A percentile compares a stretch with the other conserved stretches of the same genome.
Evolutionary conservation across 2,888 invertebrate genomes (phyloP).

Genomic region (Apoderus coryli): DNA sequence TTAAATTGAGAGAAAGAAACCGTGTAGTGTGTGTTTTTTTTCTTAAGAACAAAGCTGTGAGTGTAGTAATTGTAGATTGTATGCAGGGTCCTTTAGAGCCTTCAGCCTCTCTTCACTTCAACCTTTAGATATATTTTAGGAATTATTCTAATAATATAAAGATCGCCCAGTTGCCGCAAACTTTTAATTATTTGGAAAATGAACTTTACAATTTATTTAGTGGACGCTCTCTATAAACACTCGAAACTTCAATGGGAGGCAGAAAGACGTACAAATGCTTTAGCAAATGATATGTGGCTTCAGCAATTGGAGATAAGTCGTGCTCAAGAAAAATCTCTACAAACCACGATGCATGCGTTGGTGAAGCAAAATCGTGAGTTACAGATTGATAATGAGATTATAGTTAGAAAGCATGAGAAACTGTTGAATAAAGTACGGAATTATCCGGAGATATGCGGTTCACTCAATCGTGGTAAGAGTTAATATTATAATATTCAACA

Average conservation of each 20-base stretch:
- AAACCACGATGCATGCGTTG: constrained; percentile 22
- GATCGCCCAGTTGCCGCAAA: too few species aligned
- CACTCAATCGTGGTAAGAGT: not conserved
- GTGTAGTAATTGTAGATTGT: too few species aligned
- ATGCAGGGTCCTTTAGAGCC: too few species aligned
- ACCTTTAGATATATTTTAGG: too few species aligned
- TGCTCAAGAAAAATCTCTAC: constrained; percentile 22
- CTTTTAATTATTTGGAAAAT: too few species aligned
- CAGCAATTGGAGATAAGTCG: constrained; percentile 24
- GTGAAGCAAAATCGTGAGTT: constrained; percentile 26
- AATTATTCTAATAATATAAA: too few species aligned
- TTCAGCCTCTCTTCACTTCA: too few species aligned
- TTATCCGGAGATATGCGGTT: constrained; percentile 9
- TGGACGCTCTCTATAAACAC: constrained; percentile 20
- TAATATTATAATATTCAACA: too few species aligned
- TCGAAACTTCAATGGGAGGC: constrained; percentile 23
- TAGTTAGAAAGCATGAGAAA: constrained; percentile 25
- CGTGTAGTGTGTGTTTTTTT: too few species aligned
- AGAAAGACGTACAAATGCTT: constrained; percentile 21
- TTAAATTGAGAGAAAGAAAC: too few species aligned
- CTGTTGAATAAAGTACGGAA: constrained; percentile 15
- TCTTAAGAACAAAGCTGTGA: too few species aligned
- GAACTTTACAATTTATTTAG: constrained; percentile 16
- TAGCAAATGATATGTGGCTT: constrained; percentile 26
- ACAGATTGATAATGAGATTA: constrained; percentile 24